Evolutionary conservation across 30 jellyfish, hydroid and myxozoan species (phyloP), one percentile per base, ranked within the genome.

Genomic region (Turritopsis rubra): DNA sequence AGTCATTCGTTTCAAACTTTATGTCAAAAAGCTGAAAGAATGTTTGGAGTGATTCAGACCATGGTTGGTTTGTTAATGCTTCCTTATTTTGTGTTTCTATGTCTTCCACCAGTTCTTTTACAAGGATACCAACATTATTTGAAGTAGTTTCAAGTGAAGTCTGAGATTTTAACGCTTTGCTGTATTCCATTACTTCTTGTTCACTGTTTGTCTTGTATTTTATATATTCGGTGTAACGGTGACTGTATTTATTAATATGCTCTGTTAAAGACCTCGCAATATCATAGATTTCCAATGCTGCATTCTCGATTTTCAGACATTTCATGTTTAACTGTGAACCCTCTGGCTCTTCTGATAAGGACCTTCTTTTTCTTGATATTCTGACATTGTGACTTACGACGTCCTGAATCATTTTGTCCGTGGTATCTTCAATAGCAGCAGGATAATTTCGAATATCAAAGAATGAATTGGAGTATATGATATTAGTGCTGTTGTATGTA

Each of bases 351-450:
- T 41, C 17, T 71, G 29, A 80, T 65, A 71, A 8, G 9, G 90
- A 83, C 52, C 90, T 27, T 29, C 91, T 84, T 25, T 75, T 82
- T 29, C 84, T 80, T 70, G 83, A 71, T 1, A 86, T 53, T 29
- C 75, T 83, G 54, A 25, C 79, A 23, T 27, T 30, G 1, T 65
- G 53, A 52, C 25, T 23, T n/a, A 68, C 19, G 9, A 22, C 65
- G 18, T 52, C 54, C 54, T 52, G 71, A 9, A 82, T 72, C 21
- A 88, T 13, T 23, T 81, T 72, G 1, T 81, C 29, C 7, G 83
- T 83, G 1, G 88, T 87, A 18, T 82, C 90, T 1, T 53, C 85
- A 24, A 68, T 71, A 70, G 88, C 82, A 1, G 21, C 88, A 70
- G 79, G 73, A n/a, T 31, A 52, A 30, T 83, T 72, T 18, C 24